Percentiles rank a stretch among this genome's conserved stretches.
Evolutionary conservation across 1,140 invertebrate species (phyloP).

Genomic region (Orchestia grillus): DNA sequence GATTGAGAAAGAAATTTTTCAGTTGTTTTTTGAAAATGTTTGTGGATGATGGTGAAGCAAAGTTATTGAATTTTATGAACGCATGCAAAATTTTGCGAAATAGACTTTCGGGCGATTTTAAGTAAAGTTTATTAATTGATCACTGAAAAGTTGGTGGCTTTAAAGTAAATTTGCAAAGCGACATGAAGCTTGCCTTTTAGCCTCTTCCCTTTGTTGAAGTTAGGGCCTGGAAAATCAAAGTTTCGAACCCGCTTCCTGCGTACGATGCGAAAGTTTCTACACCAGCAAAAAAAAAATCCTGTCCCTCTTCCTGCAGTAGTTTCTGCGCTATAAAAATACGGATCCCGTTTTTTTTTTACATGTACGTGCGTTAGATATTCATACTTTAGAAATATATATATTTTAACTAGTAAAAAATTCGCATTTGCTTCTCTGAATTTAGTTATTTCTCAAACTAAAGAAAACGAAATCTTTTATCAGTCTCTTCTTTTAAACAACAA

Average conservation of each 20-base stretch:
- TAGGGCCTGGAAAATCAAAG: not conserved
- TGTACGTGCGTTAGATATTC: not conserved
- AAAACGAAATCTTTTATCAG: not conserved
- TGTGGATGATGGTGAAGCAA: not conserved
- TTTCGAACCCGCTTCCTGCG: not conserved
- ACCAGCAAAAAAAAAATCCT: not conserved
- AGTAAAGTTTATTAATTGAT: not conserved
- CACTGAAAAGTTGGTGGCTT: not conserved
- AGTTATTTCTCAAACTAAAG: not conserved
- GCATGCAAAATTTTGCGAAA: not conserved
- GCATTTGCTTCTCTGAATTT: no score
- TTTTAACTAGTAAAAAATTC: no score
- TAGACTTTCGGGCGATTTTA: not conserved
- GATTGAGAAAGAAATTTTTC: not conserved
- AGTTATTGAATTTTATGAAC: not conserved
- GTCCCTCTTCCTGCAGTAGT: not conserved
- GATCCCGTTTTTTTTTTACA: not conserved
- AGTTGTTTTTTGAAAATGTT: not conserved
- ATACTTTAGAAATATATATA: no score
- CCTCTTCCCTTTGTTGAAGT: not conserved
- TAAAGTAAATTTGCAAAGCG: not conserved
- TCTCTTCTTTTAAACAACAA: not conserved
- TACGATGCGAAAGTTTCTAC: not conserved
- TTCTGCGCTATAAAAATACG: not conserved
- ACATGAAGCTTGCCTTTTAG: not conserved